Evolutionary conservation across 2,113 vertebrate species (phyloP).

Genomic region (Montifringilla adamsi): DNA sequence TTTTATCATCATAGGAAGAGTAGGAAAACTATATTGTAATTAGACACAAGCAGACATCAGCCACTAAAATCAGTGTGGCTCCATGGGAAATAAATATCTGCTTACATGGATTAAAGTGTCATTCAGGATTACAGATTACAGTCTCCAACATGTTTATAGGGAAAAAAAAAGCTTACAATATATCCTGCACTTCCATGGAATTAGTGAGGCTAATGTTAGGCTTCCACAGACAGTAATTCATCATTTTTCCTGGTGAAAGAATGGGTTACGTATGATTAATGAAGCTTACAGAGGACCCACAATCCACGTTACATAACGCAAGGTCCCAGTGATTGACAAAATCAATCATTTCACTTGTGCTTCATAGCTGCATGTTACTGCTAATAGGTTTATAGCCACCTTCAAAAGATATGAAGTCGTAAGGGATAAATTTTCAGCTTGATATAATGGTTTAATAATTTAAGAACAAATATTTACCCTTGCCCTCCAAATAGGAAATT

Average conservation of each 20-base stretch:
- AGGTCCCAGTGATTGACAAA: neutral
- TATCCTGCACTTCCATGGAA: neutral
- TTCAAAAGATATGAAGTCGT: neutral
- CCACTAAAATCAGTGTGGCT: neutral
- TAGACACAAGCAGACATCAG: neutral
- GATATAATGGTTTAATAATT: neutral
- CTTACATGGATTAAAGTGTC: conserved; percentile 32
- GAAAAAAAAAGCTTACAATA: neutral
- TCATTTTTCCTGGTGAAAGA: neutral
- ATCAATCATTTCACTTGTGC: conserved; percentile 1
- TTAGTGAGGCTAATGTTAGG: neutral
- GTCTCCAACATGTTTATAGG: neutral
- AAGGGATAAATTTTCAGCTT: neutral
- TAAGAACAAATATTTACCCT: neutral
- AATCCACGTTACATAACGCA: neutral
- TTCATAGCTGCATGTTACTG: neutral
- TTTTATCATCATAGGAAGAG: neutral
- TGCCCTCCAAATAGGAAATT: neutral
- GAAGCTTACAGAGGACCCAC: conserved; percentile 1
- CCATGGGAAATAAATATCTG: conserved; percentile 8
- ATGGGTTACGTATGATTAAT: conserved; percentile 8
- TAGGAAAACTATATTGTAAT: neutral
- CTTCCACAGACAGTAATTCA: conserved; percentile 1
- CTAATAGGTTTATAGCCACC: neutral
- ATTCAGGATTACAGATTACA: conserved; percentile 17